Conservation (phyloP, 1,140 invertebrate genomes). For the Drosophila yakuba region DNA sequence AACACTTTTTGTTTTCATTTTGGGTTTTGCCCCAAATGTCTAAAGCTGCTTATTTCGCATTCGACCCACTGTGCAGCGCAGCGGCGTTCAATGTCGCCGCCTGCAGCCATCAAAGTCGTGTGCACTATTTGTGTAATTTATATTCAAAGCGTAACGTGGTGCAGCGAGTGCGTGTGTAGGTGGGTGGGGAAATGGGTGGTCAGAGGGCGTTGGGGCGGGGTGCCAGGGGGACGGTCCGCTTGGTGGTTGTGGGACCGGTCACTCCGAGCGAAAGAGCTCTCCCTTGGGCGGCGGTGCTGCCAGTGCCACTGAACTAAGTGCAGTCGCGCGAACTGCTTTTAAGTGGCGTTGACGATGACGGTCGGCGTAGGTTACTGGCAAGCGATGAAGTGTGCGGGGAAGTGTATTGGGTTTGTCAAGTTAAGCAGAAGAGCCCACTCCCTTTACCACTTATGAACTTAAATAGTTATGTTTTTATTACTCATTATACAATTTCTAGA, state of each 20-base stretch:
- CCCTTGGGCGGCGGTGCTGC: slow-evolving; percentile 20
- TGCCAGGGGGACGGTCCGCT: slow-evolving; percentile 12
- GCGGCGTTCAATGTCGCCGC: slow-evolving; percentile 24
- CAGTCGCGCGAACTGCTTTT: slow-evolving; percentile 61
- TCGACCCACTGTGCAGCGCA: slow-evolving; percentile 17
- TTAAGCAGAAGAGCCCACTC: neutral
- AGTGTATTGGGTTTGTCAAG: neutral
- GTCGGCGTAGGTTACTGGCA: neutral
- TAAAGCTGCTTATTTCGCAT: neutral
- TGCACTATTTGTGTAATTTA: slow-evolving; percentile 78
- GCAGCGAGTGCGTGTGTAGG: slow-evolving; percentile 42
- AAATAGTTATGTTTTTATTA: too few relatives aligned
- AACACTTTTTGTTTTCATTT: too few relatives aligned
- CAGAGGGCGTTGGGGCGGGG: slow-evolving; percentile 6
- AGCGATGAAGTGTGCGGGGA: neutral
- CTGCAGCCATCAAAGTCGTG: slow-evolving; percentile 65
- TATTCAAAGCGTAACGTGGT: slow-evolving; percentile 72
- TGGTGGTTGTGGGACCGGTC: slow-evolving; percentile 6
- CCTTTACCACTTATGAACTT: too few relatives aligned
- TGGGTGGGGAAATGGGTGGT: neutral
- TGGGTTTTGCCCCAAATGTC: too few relatives aligned
- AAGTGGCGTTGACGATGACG: slow-evolving; percentile 51
- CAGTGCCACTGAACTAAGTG: slow-evolving; percentile 13
- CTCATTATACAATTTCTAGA: too few relatives aligned
- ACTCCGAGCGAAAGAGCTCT: neutral